Percentiles rank a stretch among this genome's conserved stretches.
Evolutionary conservation across 2,113 vertebrate genomes (phyloP).

Genomic region (Noturus placidus): DNA sequence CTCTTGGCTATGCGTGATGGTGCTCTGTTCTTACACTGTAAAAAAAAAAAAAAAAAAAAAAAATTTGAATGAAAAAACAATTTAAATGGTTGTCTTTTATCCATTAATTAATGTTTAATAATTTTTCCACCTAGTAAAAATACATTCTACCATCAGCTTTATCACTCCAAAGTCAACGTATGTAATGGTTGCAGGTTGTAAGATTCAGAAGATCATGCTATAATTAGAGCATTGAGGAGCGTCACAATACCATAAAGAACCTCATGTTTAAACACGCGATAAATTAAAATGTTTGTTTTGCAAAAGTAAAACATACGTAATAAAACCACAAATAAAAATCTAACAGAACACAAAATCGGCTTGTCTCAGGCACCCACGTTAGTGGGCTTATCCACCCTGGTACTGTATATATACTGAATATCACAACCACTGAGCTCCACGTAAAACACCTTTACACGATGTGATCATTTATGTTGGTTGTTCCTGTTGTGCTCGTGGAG

Average conservation of each 20-base stretch:
- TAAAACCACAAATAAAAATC: background rate
- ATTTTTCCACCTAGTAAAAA: background rate
- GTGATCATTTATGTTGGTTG: background rate
- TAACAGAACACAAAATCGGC: background rate
- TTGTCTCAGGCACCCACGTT: no score
- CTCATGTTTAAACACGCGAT: background rate
- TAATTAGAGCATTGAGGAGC: background rate
- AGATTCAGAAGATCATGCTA: background rate
- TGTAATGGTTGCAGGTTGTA: background rate
- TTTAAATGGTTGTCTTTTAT: background rate
- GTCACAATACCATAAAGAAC: background rate
- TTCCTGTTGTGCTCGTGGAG: background rate
- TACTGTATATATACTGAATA: background rate
- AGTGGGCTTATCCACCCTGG: background rate
- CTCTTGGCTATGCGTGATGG: background rate
- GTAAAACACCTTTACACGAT: background rate
- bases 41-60: background rate
- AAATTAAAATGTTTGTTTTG: background rate
- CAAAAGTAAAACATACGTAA: background rate
- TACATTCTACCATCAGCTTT: background rate
- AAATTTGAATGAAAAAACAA: no score
- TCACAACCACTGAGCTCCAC: constrained; percentile 3
- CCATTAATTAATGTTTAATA: background rate
- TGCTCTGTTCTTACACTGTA: background rate
- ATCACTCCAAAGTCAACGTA: background rate